These are phyloP conservation scores for Allobates femoralis DNA, from an alignment of 2,797 vertebrate genomes.

Conservation along the genomic window DNA sequence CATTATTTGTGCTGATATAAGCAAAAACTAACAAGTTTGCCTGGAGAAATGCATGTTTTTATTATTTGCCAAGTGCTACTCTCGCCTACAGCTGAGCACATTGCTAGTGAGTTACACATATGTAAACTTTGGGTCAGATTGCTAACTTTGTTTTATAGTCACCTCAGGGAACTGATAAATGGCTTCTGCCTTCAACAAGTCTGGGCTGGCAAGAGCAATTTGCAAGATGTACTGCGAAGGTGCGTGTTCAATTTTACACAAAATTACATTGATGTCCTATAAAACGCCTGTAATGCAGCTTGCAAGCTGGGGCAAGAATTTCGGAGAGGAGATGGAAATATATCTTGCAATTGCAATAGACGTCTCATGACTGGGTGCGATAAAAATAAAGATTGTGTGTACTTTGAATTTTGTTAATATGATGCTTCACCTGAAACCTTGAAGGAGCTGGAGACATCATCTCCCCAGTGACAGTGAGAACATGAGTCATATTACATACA, in stretches of 20 bases:
- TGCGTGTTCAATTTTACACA: slow-evolving; percentile 45
- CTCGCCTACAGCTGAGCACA: not conserved
- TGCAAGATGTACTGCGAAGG: slow-evolving; percentile 44
- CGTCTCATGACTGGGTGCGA: slow-evolving; percentile 36
- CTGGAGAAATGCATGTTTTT: slow-evolving; percentile 17
- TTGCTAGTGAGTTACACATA: slow-evolving; percentile 26
- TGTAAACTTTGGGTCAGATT: slow-evolving; percentile 52
- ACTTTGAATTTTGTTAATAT: slow-evolving; percentile 20
- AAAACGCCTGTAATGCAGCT: slow-evolving; percentile 46
- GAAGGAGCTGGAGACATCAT: not conserved
- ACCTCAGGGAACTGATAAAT: slow-evolving; percentile 47
- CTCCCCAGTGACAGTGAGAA: not conserved
- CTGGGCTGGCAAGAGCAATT: slow-evolving; percentile 47
- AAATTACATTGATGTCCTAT: slow-evolving; percentile 57
- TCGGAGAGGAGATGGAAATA: slow-evolving; percentile 30
- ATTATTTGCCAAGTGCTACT: slow-evolving; percentile 19
- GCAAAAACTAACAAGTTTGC: not conserved
- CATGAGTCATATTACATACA: not conserved
- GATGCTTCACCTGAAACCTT: not conserved
- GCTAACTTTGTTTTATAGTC: slow-evolving; percentile 52
- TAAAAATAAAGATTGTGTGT: slow-evolving; percentile 17
- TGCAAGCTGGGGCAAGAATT: slow-evolving; percentile 49
- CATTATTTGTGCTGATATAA: not conserved
- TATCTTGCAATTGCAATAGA: slow-evolving; percentile 48
- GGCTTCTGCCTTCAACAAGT: slow-evolving; percentile 55